Base-by-base conservation (phyloP, 1,140 invertebrate species). In the Drosophila tropicalis region DNA sequence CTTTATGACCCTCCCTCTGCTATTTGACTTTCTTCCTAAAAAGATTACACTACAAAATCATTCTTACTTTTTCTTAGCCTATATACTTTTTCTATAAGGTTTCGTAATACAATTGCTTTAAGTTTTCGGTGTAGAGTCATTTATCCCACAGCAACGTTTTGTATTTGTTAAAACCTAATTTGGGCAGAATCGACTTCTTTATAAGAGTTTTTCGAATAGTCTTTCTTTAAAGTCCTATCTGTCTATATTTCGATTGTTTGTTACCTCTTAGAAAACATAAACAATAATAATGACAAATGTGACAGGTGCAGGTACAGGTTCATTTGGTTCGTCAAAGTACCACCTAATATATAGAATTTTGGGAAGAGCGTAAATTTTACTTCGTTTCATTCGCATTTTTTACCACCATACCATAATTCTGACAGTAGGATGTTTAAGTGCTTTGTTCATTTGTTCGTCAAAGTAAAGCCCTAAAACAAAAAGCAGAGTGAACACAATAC, bases 401-500 rank as follows among this genome's bases (percentile, higher is more conserved):
- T n/a, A n/a, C n/a, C n/a, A n/a, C n/a, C 17, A 51, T 51, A 22
- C 44, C 7, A 29, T 29, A 51, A 12, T 12, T 51, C 17, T 22
- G 17, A 51, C 44, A 51, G 44, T 51, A 12, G 44, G 19, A 51
- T 19, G 9, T 51, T 51, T 51, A 51, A 51, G 44, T 51, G 44
- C 44, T 51, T 10, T 51, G 44, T 15, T 51, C 19, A 3, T 22
- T 51, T 22, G 17, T 51, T 51, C 44, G 44, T 51, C 44, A 51
- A 36, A 58, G 34, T 36, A 58, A 58, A 58, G 56, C 56, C 32
- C 56, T 17, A 36, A 58, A 58, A 17, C 56, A 58, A 58, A 58
- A 36, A 58, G 5, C 15, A 58, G 55, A 57, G 65, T 72, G 58
- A 72, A 76, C 68, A 76, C 72, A 70, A 76, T 76, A 76, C 72